Evolutionary conservation across 2,888 invertebrate species (phyloP), one percentile per base, ranked within the genome.

Genomic region (Crepidodera aurea): DNA sequence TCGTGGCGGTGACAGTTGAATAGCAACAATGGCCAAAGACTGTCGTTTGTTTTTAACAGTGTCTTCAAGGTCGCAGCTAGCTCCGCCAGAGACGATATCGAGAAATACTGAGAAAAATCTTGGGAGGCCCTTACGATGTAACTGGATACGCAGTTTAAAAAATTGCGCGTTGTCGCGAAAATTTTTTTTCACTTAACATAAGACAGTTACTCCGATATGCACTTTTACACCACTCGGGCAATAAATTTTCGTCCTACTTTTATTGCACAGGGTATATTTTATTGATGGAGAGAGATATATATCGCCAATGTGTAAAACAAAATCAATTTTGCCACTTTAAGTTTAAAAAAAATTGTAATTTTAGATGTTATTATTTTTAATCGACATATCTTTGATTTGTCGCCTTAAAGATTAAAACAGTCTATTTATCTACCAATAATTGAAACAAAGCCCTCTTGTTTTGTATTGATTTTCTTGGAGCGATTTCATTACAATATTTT

Each of bases 1-100:
- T 54, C 54, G 70, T 69, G 69, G 63, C 62, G 69, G 75, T 77
- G 77, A 77, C 77, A 77, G 75, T 74, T 77, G 77, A 77, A 77
- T 77, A 75, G 75, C 73, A 75, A 75, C 76, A 76, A 75, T 75
- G 76, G 70, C 74, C 77, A 77, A 77, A 75, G 77, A 64, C 76
- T 76, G 63, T 70, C 73, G 71, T 63, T 68, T 69, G 68, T 55
- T 55, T 55, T 55, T 73, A 71, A 72, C 65, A 65, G 64, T 62
- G 66, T 61, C 65, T 58, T 32, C 66, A 63, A 60, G 60, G 58
- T 62, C 54, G 58, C 39, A 37, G 5, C 29, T 12, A 16, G 7
- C 39, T 29, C 27, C 19, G 60, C 44, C 27, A 60, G 42, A 34
- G 37, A 29, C 18, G 32, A 16, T 39, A 54, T 48, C 48, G 48